Percentiles rank a stretch among this genome's conserved stretches.
phyloP scores from a whole-genome alignment of 1,140 invertebrate species.

The Hormaphis cornu region DNA sequence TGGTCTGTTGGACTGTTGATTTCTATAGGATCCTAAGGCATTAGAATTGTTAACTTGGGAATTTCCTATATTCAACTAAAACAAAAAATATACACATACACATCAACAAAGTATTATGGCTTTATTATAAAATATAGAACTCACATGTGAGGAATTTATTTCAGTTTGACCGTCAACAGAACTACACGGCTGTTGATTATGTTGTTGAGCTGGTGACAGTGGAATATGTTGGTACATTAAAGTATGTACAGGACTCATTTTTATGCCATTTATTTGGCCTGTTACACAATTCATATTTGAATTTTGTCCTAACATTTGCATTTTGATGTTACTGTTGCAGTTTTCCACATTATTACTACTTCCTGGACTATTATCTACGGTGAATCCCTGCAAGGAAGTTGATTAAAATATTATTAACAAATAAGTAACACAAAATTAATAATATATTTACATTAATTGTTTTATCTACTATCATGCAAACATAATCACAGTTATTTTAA shows the following conservation, averaged over 20 bases:
- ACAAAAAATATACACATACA: neutral
- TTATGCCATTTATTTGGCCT: constrained; percentile 15
- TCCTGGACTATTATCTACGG: constrained; percentile 52
- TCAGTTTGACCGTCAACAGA: constrained; percentile 16
- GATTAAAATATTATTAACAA: neutral
- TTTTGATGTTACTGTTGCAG: neutral
- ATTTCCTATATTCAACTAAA: constrained; percentile 25
- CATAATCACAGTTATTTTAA: neutral
- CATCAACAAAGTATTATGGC: neutral
- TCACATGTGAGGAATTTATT: constrained; percentile 24
- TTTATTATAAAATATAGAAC: neutral
- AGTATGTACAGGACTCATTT: constrained; percentile 17
- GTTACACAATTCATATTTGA: constrained; percentile 11
- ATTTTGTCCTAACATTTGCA: neutral
- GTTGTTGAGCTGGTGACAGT: neutral
- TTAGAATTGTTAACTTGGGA: constrained; percentile 16
- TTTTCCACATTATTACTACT: constrained; percentile 34
- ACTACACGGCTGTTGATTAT: neutral
- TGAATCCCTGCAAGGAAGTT: constrained; percentile 46
- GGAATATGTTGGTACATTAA: constrained; percentile 9
- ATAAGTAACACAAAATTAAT: neutral
- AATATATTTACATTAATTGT: neutral
- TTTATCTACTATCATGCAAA: neutral
- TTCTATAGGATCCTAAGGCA: constrained; percentile 48
- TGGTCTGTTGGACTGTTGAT: constrained; percentile 48